Evolutionary conservation across 2,113 vertebrate genomes (phyloP), one percentile per base, ranked within the genome.

Genomic region (Tachycineta bicolor): DNA sequence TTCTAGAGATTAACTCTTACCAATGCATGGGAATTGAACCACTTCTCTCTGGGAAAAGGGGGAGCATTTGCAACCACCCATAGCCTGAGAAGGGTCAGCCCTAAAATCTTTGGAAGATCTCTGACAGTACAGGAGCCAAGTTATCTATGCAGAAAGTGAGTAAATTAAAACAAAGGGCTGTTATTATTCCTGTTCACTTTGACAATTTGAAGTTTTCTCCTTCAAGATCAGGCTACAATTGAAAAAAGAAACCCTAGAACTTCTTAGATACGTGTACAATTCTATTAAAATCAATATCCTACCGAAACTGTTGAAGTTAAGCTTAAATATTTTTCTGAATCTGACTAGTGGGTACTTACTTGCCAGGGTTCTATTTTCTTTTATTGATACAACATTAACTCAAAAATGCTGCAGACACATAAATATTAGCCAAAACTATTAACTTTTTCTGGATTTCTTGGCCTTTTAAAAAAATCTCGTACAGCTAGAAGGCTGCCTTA

Each of bases 1-100:
- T 93, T 94, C 93, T 90, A 84, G 79, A 49, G 50, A 97, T 98
- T 97, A 97, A 96, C 96, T 96, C 89, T 95, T 97, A 83, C 25
- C 3, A 84, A 95, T 41, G 50, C 62, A 73, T 22, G 39, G 26
- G 92, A 97, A 94, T 86, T 69, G 60, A 87, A 22, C 5, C 24
- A 69, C 60, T 93, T 78, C 65, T 93, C 95, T 90, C 39, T 41
- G 78, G 71, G 80, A 63, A 62, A 80, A 84, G 19, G 59, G 64
- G 59, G 28, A 75, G 31, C 31, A 16, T 76, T 91, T 76, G 14
- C 70, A 88, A 41, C 37, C 49, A 53, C 44, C 37, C 34, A 59
- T 5, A 69, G 26, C 77, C 33, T 70, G 55, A 29, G 89, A 77
- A 10, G 39, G 33, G 41, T 55, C 77, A 92, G 8, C 68, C 43